Conservation (phyloP, 2,888 invertebrate species). For the Brassicogethes aeneus region DNA sequence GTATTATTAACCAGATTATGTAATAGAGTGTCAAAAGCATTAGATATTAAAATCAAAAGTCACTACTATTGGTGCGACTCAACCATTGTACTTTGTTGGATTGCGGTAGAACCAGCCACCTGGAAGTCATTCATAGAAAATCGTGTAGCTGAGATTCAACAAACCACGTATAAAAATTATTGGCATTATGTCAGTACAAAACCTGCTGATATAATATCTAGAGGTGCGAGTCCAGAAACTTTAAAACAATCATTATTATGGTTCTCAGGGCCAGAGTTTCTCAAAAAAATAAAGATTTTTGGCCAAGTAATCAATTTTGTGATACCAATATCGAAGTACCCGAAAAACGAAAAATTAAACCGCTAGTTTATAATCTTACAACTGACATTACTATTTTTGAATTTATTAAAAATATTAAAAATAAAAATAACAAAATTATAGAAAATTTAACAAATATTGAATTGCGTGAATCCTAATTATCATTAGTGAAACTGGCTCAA, state of each 20-base stretch:
- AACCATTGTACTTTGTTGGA: slow-evolving; percentile 7
- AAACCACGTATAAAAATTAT: neutral
- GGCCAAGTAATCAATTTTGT: no score
- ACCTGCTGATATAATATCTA: slow-evolving; percentile 9
- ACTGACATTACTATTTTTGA: no score
- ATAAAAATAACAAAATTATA: no score
- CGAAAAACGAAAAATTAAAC: no score
- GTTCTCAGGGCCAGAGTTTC: slow-evolving; percentile 8
- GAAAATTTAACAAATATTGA: no score
- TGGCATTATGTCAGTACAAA: slow-evolving; percentile 10
- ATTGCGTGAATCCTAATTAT: no score
- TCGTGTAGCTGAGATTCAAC: slow-evolving; percentile 6
- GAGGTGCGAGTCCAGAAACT: slow-evolving; percentile 8
- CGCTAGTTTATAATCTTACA: no score
- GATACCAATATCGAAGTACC: no score
- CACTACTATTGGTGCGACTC: slow-evolving; percentile 4
- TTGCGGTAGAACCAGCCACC: slow-evolving; percentile 1
- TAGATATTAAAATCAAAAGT: neutral
- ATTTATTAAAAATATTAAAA: no score
- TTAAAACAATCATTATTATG: slow-evolving; percentile 8
- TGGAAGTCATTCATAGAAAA: slow-evolving; percentile 10
- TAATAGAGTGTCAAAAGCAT: neutral
- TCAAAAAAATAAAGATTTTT: no score
- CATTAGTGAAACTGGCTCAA: no score
- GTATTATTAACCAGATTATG: neutral